Evolutionary conservation across 2,113 vertebrate species (phyloP).

Genomic region (Danio rerio): GRCz12tu NC_133185.1:41354501-41355000

Average conservation of each 20-base stretch:
- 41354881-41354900: slow-evolving; percentile 50
- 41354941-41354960: slow-evolving; percentile 66
- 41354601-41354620: slow-evolving; percentile 53
- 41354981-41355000: slow-evolving; percentile 62
- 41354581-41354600: slow-evolving; percentile 1
- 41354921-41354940: slow-evolving; percentile 64
- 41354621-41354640: slow-evolving; percentile 41
- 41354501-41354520: no score
- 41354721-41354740: slow-evolving; percentile 56
- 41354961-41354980: slow-evolving; percentile 66
- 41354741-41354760: slow-evolving; percentile 58
- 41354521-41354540: not conserved
- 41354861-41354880: slow-evolving; percentile 62
- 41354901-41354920: slow-evolving; percentile 62
- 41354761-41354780: slow-evolving; percentile 58
- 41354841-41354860: slow-evolving; percentile 65
- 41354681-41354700: slow-evolving; percentile 50
- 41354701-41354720: slow-evolving; percentile 62
- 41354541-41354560: not conserved
- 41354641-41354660: slow-evolving; percentile 65
- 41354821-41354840: slow-evolving; percentile 61
- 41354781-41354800: slow-evolving; percentile 68
- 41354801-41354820: slow-evolving; percentile 63
- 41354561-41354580: not conserved
- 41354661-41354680: slow-evolving; percentile 57